Evolutionary conservation across 2,797 vertebrate genomes (phyloP).

Genomic region (Oreochromis mossambicus): DNA sequence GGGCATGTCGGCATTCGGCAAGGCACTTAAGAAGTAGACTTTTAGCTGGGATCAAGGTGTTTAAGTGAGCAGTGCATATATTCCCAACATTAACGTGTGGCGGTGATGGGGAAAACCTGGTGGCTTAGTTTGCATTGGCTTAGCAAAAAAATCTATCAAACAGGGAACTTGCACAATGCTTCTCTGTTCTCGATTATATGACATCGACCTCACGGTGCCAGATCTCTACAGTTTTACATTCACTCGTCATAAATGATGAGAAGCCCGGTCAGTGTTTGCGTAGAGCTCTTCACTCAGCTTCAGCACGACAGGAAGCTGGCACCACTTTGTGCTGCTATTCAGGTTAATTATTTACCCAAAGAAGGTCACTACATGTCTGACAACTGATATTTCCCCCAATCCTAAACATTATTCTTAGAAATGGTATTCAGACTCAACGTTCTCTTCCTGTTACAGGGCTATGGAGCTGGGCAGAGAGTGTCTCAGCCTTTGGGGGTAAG

Average conservation of each 20-base stretch:
- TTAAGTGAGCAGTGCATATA: not conserved
- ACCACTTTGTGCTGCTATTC: not conserved
- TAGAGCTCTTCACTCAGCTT: not conserved
- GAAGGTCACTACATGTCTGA: not conserved
- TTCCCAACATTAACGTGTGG: not conserved
- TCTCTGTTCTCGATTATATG: not conserved
- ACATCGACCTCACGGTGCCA: accelerated
- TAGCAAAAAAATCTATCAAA: not conserved
- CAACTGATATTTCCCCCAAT: not conserved
- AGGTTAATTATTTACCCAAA: not conserved
- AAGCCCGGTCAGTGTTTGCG: not conserved
- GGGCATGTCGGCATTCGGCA: not conserved
- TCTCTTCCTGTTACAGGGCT: constrained; percentile 69
- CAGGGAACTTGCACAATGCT: not conserved
- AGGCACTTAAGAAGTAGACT: not conserved
- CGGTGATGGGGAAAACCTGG: not conserved
- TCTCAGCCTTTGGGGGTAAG: constrained; percentile 92
- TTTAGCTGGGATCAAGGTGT: not conserved
- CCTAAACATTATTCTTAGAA: not conserved
- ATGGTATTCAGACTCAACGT: not conserved
- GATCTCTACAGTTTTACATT: not conserved
- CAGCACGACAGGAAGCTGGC: not conserved
- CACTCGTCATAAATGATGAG: not conserved
- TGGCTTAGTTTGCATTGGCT: not conserved
- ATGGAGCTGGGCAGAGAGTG: constrained; percentile 94